Percentiles rank a stretch among this genome's conserved stretches.
These are phyloP conservation scores for Chrysaora quinquecirrha DNA, from an alignment of 30 jellyfish, hydroid and myxozoan species.

Conservation along the genomic window DNA sequence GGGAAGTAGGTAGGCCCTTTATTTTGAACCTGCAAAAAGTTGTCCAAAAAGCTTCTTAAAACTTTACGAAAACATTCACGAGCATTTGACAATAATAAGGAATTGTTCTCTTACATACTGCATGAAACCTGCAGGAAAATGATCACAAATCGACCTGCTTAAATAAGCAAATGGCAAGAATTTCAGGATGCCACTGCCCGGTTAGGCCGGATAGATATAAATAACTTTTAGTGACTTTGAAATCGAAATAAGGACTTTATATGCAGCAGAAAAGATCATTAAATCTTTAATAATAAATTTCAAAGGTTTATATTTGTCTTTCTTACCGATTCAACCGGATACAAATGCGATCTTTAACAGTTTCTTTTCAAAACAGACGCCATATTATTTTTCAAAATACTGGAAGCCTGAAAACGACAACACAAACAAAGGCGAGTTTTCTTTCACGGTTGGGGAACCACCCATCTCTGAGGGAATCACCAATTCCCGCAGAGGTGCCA, in stretches of 20 bases:
- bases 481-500: too few relatives aligned
- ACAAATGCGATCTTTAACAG: neutral
- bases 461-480: too few relatives aligned
- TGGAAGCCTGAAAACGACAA: conserved; percentile 37
- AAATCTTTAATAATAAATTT: too few relatives aligned
- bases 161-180: neutral
- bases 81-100: too few relatives aligned
- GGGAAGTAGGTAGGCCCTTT: too few relatives aligned
- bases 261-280: too few relatives aligned
- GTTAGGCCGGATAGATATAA: neutral
- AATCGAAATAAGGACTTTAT: neutral
- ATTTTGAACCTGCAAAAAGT: too few relatives aligned
- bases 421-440: conserved; percentile 27
- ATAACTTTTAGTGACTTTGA: neutral
- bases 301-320: neutral
- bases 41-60: too few relatives aligned
- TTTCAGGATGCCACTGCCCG: neutral
- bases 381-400: conserved; percentile 42
- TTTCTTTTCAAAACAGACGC: conserved; percentile 33
- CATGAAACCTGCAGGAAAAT: neutral
- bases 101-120: too few relatives aligned
- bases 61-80: too few relatives aligned
- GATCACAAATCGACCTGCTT: neutral
- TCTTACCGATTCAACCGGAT: neutral
- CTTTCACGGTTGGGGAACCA: neutral